Evolutionary conservation across 2,113 vertebrate species (phyloP).

Genomic region (Gracilinanus agilis): DNA sequence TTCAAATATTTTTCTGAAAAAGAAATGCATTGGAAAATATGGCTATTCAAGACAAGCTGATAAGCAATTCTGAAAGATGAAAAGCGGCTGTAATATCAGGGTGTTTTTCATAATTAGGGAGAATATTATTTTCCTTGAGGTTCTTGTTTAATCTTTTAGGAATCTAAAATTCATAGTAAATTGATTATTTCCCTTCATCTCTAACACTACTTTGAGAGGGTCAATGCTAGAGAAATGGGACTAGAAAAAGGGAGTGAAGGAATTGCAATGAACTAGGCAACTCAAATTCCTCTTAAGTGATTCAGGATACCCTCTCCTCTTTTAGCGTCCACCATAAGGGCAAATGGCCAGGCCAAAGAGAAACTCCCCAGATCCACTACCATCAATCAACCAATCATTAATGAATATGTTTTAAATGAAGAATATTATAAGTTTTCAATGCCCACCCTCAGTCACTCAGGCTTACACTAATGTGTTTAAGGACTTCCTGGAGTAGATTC

Average conservation of each 20-base stretch:
- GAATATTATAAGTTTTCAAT: too few species aligned
- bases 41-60: constrained; percentile 40
- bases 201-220: constrained; percentile 4
- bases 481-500: not conserved
- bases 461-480: not conserved
- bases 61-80: constrained; percentile 54
- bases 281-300: not conserved
- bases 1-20: constrained; percentile 28
- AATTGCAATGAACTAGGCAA: not conserved
- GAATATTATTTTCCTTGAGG: not conserved
- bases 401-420: too few species aligned
- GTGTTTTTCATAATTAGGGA: constrained; percentile 29
- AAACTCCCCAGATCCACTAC: not conserved
- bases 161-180: constrained; percentile 35
- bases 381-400: too few species aligned
- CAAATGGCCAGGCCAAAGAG: not conserved
- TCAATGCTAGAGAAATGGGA: not conserved
- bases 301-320: not conserved
- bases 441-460: too few species aligned
- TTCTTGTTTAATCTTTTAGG: constrained; percentile 35
- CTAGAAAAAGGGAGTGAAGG: not conserved
- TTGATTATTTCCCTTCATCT: constrained; percentile 25
- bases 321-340: not conserved
- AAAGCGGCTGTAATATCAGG: not conserved
- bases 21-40: not conserved